Evolutionary conservation across 2,797 vertebrate species (phyloP).

Genomic region (Distichodus sexfasciatus): DNA sequence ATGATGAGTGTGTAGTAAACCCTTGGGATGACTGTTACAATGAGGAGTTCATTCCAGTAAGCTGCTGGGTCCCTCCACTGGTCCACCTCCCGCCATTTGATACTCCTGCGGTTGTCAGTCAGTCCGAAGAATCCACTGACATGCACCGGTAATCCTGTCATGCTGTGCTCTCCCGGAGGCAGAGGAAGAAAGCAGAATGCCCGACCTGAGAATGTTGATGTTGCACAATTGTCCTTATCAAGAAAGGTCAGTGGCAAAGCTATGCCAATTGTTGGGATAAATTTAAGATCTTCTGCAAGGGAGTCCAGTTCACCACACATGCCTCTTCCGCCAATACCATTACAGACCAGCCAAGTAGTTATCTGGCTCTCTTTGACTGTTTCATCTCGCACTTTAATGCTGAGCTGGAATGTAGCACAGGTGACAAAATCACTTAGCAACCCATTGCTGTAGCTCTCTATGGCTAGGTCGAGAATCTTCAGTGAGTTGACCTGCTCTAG

Average conservation of each 20-base stretch:
- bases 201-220: conserved; percentile 84
- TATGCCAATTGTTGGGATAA: conserved; percentile 91
- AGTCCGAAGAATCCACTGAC: conserved; percentile 97
- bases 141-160: conserved; percentile 94
- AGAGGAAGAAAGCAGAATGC: conserved; percentile 97
- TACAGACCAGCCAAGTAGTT: conserved; percentile 92
- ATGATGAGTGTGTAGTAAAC: conserved; percentile 88
- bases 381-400: conserved; percentile 86
- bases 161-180: conserved; percentile 92
- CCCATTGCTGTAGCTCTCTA: conserved; percentile 86
- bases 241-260: conserved; percentile 79
- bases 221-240: conserved; percentile 78
- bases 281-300: conserved; percentile 94
- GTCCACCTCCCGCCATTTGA: conserved; percentile 96
- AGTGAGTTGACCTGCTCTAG: conserved; percentile 84
- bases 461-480: conserved; percentile 82
- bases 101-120: conserved; percentile 97
- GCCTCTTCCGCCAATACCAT: conserved; percentile 91
- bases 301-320: conserved; percentile 87
- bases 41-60: conserved; percentile 94
- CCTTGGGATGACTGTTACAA: conserved; percentile 85
- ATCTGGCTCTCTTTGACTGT: conserved; percentile 81
- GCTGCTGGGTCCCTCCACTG: conserved; percentile 97
- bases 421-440: conserved; percentile 80
- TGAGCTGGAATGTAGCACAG: conserved; percentile 90